Evolutionary conservation across 2,113 vertebrate species (phyloP).

Genomic region (Ramphastos sulfuratus): DNA sequence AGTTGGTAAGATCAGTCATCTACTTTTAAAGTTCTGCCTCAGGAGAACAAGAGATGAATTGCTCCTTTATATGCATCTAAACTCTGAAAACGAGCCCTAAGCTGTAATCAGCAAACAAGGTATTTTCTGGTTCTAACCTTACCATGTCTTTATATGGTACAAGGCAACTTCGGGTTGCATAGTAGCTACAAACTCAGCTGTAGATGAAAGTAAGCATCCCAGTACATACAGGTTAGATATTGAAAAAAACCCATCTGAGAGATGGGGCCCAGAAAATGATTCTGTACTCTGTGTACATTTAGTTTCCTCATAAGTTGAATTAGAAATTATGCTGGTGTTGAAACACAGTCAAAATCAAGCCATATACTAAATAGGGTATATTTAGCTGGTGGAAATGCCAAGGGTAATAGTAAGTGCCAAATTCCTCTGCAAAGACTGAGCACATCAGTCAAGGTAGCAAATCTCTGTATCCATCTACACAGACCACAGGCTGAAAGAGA

Average conservation of each 20-base stretch:
- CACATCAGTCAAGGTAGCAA: not conserved
- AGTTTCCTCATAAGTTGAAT: not conserved
- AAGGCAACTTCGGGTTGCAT: not conserved
- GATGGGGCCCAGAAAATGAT: not conserved
- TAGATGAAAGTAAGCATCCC: not conserved
- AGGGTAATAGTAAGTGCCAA: not conserved
- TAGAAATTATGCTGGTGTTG: not conserved
- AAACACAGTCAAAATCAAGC: not conserved
- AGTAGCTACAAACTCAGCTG: not conserved
- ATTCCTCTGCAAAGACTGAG: not conserved
- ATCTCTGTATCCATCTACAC: not conserved
- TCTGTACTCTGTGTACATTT: not conserved
- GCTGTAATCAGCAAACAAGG: not conserved
- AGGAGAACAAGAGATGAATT: not conserved
- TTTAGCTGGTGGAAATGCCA: fast-evolving
- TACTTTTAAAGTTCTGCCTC: not conserved
- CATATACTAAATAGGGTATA: not conserved
- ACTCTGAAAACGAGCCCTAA: not conserved
- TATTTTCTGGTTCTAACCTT: not conserved
- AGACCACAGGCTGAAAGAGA: not conserved
- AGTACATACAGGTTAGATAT: not conserved
- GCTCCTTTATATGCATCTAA: not conserved
- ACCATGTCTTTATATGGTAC: not conserved
- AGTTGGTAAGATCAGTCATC: not conserved
- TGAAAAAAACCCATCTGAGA: not conserved